phyloP scores from a whole-genome alignment of 2,113 vertebrate genomes.

The Colius striatus region DNA sequence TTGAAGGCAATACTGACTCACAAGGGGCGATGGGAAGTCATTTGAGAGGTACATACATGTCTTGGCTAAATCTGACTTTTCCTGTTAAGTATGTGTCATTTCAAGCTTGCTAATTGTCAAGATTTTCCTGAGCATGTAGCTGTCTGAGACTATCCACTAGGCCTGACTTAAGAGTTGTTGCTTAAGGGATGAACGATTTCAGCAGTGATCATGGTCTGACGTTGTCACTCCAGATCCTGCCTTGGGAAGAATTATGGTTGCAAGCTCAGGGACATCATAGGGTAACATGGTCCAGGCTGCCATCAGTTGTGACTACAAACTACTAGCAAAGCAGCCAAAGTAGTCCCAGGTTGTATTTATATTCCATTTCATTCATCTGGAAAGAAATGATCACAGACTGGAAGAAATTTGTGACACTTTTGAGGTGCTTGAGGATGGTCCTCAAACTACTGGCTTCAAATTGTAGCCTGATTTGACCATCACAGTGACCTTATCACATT shows the following conservation, averaged over 20 bases:
- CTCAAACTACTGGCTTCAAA: not conserved
- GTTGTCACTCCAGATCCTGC: not conserved
- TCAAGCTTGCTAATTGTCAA: not conserved
- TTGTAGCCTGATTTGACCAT: not conserved
- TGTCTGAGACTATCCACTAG: not conserved
- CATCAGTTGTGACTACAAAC: not conserved
- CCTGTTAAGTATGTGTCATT: not conserved
- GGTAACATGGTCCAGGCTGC: not conserved
- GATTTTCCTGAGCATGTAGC: not conserved
- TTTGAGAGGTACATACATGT: not conserved
- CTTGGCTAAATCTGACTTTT: not conserved
- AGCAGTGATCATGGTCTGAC: not conserved
- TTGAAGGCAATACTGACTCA: constrained; percentile 37
- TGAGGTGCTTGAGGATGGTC: not conserved
- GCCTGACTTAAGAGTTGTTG: not conserved
- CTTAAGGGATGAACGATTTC: not conserved
- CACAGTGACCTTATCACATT: not conserved
- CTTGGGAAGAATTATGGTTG: not conserved
- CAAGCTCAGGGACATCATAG: not conserved
- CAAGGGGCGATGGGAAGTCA: not conserved
- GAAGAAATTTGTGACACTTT: not conserved
- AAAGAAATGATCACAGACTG: not conserved
- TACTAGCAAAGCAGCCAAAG: not conserved
- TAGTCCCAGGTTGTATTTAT: not conserved
- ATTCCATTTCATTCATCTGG: not conserved